Conservation (phyloP, 2,113 vertebrate genomes). For the Prunella himalayana region DNA sequence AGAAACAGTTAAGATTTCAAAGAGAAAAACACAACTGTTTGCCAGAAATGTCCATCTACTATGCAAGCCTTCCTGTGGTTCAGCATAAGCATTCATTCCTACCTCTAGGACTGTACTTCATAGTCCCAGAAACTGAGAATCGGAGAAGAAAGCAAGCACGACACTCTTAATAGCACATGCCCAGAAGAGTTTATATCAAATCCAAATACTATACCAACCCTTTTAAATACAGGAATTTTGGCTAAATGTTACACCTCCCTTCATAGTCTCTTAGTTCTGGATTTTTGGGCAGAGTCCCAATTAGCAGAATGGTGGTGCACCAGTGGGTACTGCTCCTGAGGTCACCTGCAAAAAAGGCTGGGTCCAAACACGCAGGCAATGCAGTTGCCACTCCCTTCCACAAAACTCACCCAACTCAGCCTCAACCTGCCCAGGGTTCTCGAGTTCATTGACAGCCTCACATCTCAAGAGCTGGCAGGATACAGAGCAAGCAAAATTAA, state of each 20-base stretch:
- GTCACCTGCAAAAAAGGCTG: background rate
- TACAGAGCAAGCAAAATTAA: background rate
- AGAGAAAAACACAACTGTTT: background rate
- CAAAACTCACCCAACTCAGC: background rate
- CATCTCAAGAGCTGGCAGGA: background rate
- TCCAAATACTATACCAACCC: background rate
- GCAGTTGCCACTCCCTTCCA: background rate
- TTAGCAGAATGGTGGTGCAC: fast-evolving
- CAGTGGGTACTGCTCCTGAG: background rate
- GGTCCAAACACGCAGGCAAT: background rate
- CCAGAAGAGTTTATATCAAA: background rate
- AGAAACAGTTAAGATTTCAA: background rate
- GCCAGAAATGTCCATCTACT: background rate
- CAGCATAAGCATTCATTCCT: background rate
- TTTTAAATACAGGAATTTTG: background rate
- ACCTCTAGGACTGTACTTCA: background rate
- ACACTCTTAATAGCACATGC: background rate
- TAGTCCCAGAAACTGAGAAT: background rate
- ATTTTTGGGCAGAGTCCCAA: background rate
- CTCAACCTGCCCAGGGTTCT: background rate
- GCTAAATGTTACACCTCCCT: background rate
- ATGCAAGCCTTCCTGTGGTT: background rate
- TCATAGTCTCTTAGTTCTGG: background rate
- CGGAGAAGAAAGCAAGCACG: fast-evolving
- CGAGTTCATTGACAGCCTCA: background rate